Evolutionary conservation across 2,797 vertebrate genomes (phyloP).

Genomic region (Epinephelus malabaricus): DNA sequence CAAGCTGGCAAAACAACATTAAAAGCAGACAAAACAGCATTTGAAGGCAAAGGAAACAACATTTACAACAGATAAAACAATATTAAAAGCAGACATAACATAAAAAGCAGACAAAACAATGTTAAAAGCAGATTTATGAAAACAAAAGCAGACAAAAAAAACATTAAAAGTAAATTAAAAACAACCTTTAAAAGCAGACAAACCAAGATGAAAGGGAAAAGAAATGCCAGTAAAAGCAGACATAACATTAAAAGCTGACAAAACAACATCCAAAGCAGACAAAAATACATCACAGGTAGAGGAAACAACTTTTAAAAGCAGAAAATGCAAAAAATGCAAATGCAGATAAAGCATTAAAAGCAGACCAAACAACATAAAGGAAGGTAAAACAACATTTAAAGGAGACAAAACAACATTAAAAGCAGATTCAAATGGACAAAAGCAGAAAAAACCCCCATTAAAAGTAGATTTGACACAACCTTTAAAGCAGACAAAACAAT

Average conservation of each 20-base stretch:
- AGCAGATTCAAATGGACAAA: too few relatives aligned
- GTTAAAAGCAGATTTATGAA: background rate
- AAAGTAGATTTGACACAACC: background rate
- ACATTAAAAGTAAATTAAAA: too few relatives aligned
- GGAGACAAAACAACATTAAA: background rate
- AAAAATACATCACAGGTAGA: too few relatives aligned
- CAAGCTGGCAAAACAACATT: background rate
- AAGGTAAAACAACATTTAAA: background rate
- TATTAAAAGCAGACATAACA: background rate
- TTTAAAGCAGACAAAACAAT: background rate
- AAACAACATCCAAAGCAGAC: background rate
- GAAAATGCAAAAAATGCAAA: too few relatives aligned
- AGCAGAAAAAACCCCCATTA: too few relatives aligned
- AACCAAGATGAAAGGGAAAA: background rate
- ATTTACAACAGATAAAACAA: too few relatives aligned
- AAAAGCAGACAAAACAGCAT: background rate
- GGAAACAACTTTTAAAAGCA: too few relatives aligned
- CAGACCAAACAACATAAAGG: background rate
- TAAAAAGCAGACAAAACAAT: too few relatives aligned
- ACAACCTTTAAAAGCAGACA: too few relatives aligned
- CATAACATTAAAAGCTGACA: background rate
- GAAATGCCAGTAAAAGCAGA: too few relatives aligned
- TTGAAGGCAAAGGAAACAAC: too few relatives aligned
- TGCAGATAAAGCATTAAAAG: background rate
- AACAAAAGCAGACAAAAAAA: too few relatives aligned